Evolutionary conservation across 1,140 invertebrate genomes (phyloP).

Genomic region (Listronotus bonariensis): DNA sequence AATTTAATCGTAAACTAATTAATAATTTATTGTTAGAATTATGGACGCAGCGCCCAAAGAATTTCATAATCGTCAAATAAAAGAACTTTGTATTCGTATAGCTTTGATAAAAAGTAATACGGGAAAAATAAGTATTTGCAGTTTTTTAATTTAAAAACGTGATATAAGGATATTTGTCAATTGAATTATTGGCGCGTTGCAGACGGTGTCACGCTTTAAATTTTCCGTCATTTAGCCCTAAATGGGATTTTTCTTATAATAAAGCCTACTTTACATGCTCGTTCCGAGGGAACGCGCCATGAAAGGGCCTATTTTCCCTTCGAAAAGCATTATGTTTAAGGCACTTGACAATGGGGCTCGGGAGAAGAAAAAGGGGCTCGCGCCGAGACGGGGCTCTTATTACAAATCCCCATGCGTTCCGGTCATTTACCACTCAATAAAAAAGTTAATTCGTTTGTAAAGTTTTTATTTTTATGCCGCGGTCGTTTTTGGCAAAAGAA

Average conservation of each 20-base stretch:
- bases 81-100: too few species aligned
- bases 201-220: slow-evolving; percentile 40
- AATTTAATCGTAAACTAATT: too few species aligned
- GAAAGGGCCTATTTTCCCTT: slow-evolving; percentile 40
- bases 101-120: neutral
- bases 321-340: slow-evolving; percentile 37
- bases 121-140: neutral
- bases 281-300: slow-evolving; percentile 41
- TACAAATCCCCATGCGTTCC: slow-evolving; percentile 37
- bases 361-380: slow-evolving; percentile 26
- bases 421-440: slow-evolving; percentile 40
- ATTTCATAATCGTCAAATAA: too few species aligned
- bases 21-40: too few species aligned
- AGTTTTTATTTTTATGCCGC: slow-evolving; percentile 23
- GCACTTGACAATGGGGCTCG: slow-evolving; percentile 31
- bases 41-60: too few species aligned
- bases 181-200: slow-evolving; percentile 36
- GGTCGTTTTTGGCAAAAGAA: slow-evolving; percentile 6
- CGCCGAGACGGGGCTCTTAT: slow-evolving; percentile 22
- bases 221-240: slow-evolving; percentile 47
- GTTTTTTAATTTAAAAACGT: slow-evolving; percentile 18
- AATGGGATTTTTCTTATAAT: slow-evolving; percentile 49
- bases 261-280: slow-evolving; percentile 49
- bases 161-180: slow-evolving; percentile 26
- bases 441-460: slow-evolving; percentile 38